Base-by-base conservation (phyloP, 2,888 invertebrate genomes). In the Morpho deidamia region DNA sequence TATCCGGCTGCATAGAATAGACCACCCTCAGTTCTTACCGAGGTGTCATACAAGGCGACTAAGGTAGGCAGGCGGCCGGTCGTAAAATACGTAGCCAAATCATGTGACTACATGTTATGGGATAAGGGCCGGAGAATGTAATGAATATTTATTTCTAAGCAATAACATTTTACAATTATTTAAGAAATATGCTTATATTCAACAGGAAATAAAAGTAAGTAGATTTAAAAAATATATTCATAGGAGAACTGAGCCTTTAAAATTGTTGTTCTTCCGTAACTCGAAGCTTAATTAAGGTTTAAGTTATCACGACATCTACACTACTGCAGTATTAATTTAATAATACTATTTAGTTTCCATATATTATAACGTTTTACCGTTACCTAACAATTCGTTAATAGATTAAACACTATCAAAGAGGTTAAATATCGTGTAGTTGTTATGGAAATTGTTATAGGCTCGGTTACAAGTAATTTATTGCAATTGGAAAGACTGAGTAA, bases 401-500 rank as follows among this genome's bases (percentile, higher is more conserved):
- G 49, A 60, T 59, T 56, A 51, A 44, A 56, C 54, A 47, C 51
- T 59, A 54, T 54, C 47, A 38, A n/a, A 51, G 43, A 42, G 47
- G 62, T 61, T 56, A 59, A 53, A 60, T 47, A 56, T 53, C 55
- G 46, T 54, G 53, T 52, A 54, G 48, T 47, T 50, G 44, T 64
- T 59, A 55, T 43, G 58, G 59, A 65, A 62, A 62, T 59, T 56
- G 46, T 46, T 55, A 60, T 65, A 57, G 59, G 62, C 55, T 58
- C 58, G 50, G 58, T 61, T 63, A 63, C 58, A 5, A 23, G 23
- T 23, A 23, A 23, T 23, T 23, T 23, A 23, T 23, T 23, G 23
- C 23, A 23, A n/a, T 23, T 23, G 23, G 23, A 23, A 23, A 23
- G 23, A 23, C 23, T 23, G 5, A 1, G n/a, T n/a, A n/a, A n/a